phyloP scores from a whole-genome alignment of 2,113 vertebrate species.

The Trichechus manatus region DNA sequence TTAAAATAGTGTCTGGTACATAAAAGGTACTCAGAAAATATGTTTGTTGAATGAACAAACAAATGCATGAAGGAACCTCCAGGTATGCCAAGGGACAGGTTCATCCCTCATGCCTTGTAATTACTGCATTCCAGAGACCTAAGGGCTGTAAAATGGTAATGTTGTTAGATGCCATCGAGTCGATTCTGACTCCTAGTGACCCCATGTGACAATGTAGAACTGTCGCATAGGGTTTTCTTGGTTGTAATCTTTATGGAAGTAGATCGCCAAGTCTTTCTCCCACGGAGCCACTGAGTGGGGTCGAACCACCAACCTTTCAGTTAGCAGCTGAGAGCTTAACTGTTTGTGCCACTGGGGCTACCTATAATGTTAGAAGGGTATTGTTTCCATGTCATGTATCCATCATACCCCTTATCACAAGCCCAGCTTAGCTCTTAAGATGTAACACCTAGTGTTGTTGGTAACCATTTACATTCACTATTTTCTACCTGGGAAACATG shows the following conservation, averaged over 20 bases:
- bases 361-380: neutral
- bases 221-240: no score
- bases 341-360: no score
- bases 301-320: no score
- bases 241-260: no score
- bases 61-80: neutral
- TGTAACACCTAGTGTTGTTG: neutral
- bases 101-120: neutral
- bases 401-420: neutral
- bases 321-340: no score
- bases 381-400: neutral
- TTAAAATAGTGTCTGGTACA: neutral
- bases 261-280: no score
- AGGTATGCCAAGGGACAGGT: neutral
- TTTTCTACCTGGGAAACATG: neutral
- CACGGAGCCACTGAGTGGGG: no score
- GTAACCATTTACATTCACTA: neutral
- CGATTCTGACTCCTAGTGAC: no score
- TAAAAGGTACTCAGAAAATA: no score
- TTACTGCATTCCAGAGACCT: neutral
- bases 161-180: no score
- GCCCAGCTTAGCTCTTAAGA: neutral
- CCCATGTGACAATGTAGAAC: no score
- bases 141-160: neutral
- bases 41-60: neutral